Conservation (phyloP, 2,888 invertebrate species). For the Atherix ibis region DNA sequence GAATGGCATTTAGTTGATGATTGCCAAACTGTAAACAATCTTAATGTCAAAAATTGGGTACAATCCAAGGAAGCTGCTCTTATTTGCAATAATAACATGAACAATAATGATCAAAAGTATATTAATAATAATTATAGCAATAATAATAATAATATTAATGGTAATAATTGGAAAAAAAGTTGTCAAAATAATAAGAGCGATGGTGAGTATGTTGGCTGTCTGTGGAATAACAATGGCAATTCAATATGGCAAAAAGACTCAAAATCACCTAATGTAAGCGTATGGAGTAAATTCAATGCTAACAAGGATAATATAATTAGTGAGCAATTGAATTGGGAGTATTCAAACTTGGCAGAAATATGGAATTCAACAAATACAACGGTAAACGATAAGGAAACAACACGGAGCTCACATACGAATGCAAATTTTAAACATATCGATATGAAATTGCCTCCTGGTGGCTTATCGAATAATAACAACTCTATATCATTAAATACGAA, state of each 20-base stretch:
- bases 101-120: slow-evolving; percentile 10
- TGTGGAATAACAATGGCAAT: slow-evolving; percentile 15
- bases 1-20: slow-evolving; percentile 2
- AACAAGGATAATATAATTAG: slow-evolving; percentile 10
- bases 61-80: slow-evolving; percentile 2
- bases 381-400: slow-evolving; percentile 9
- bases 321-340: slow-evolving; percentile 19
- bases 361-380: slow-evolving; percentile 15
- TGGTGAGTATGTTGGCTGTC: slow-evolving; percentile 13
- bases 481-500: slow-evolving; percentile 11
- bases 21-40: neutral
- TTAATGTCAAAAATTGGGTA: slow-evolving; percentile 1
- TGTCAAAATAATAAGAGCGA: slow-evolving; percentile 7
- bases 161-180: slow-evolving; percentile 3
- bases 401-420: neutral
- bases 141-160: neutral
- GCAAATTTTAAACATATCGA: slow-evolving; percentile 10
- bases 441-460: no score
- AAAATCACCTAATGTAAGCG: slow-evolving; percentile 17
- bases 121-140: slow-evolving; percentile 15
- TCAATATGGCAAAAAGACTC: slow-evolving; percentile 15
- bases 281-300: slow-evolving; percentile 8
- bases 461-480: no score
- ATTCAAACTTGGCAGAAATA: slow-evolving; percentile 21
- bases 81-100: slow-evolving; percentile 5